Percentiles rank a stretch among this genome's conserved stretches.
These are phyloP conservation scores for Salarias fasciatus DNA, from an alignment of 2,797 vertebrate species.

Conservation along the genomic window DNA sequence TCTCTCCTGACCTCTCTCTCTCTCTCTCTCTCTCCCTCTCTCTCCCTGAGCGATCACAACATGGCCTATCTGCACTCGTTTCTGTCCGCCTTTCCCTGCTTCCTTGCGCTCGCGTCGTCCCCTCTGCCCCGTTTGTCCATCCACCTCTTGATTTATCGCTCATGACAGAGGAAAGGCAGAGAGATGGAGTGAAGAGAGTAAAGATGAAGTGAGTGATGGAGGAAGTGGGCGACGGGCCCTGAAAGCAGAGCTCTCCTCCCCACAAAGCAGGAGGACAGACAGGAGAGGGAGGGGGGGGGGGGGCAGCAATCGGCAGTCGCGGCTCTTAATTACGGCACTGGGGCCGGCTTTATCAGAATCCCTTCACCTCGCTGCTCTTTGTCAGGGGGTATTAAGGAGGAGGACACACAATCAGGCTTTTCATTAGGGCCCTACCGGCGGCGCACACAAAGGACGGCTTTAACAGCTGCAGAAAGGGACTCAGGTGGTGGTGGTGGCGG, in stretches of 20 bases:
- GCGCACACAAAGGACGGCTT: constrained; percentile 91
- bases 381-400: constrained; percentile 91
- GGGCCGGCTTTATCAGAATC: constrained; percentile 90
- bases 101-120: constrained; percentile 44
- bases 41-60: constrained; percentile 73
- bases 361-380: constrained; percentile 91
- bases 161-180: constrained; percentile 22
- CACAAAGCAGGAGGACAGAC: constrained; percentile 51
- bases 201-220: constrained; percentile 23
- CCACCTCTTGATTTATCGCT: constrained; percentile 50
- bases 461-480: constrained; percentile 75
- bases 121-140: constrained; percentile 17
- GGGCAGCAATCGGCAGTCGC: constrained; percentile 74
- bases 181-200: constrained; percentile 11
- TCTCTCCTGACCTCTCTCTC: constrained; percentile 43
- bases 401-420: constrained; percentile 96
- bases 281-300: constrained; percentile 3
- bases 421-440: constrained; percentile 88
- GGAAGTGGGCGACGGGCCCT: constrained; percentile 9
- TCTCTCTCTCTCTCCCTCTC: constrained; percentile 8
- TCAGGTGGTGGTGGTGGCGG: constrained; percentile 48
- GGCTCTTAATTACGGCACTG: constrained; percentile 93
- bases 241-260: constrained; percentile 33
- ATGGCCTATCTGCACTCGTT: constrained; percentile 73
- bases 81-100: constrained; percentile 27